phyloP scores from a whole-genome alignment of 1,140 invertebrate species.

The Temnothorax curvispinosus region DNA sequence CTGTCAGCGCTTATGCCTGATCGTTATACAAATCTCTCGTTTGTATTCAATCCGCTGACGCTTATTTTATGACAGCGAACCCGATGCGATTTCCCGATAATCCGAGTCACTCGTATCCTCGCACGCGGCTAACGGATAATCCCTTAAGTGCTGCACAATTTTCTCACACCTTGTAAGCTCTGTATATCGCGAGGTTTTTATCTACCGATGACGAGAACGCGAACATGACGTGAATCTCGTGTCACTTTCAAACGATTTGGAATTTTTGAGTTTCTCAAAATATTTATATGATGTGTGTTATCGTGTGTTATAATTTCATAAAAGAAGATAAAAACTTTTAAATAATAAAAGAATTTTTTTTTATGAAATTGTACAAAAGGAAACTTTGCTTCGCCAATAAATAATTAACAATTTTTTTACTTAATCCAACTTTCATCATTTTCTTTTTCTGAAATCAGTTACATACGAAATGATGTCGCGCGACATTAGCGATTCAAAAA shows the following conservation, averaged over 20 bases:
- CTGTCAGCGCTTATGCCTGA: slow-evolving; percentile 32
- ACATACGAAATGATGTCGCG: not conserved
- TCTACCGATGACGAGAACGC: not conserved
- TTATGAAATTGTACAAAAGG: not conserved
- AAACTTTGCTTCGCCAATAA: too few species aligned
- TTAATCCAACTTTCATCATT: not conserved
- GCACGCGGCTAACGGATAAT: slow-evolving; percentile 31
- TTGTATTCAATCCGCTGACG: slow-evolving; percentile 56
- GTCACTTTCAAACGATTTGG: not conserved
- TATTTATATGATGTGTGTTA: not conserved
- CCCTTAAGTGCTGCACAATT: slow-evolving; percentile 49
- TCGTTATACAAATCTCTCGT: slow-evolving; percentile 56
- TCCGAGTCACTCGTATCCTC: slow-evolving; percentile 43
- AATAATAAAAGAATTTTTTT: not conserved
- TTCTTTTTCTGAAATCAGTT: not conserved
- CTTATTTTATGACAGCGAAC: slow-evolving; percentile 38
- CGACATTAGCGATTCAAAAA: not conserved
- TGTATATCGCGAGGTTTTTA: slow-evolving; percentile 24
- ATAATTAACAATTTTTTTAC: too few species aligned
- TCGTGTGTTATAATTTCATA: not conserved
- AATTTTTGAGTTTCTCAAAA: not conserved
- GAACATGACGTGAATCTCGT: not conserved
- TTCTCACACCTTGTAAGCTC: slow-evolving; percentile 36
- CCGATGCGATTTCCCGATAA: slow-evolving; percentile 57
- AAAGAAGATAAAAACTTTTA: not conserved